phyloP scores from a whole-genome alignment of 2,888 invertebrate species.

The Heliconius ethilla region DNA sequence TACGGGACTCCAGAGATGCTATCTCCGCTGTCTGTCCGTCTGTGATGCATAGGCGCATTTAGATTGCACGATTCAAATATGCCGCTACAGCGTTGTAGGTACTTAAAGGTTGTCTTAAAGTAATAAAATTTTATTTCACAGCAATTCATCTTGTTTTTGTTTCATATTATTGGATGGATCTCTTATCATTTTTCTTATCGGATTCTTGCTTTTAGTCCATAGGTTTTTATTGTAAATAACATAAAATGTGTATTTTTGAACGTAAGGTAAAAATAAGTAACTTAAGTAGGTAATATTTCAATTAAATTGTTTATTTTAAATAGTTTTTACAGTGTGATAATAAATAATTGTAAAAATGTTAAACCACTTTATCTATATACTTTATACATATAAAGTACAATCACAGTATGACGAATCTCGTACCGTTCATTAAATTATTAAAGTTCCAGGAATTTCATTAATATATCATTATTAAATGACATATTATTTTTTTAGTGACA shows the following conservation, averaged over 20 bases:
- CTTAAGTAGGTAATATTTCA: not conserved
- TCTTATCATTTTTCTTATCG: not conserved
- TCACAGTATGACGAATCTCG: too few relatives aligned
- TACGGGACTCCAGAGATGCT: slow-evolving; percentile 44
- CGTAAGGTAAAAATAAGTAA: not conserved
- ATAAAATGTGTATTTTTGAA: too few relatives aligned
- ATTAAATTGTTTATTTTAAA: not conserved
- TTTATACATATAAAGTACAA: too few relatives aligned
- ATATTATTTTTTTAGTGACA: too few relatives aligned
- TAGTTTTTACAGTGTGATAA: too few relatives aligned
- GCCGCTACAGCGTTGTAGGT: slow-evolving; percentile 32
- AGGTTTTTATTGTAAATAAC: not conserved
- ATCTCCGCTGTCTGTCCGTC: slow-evolving; percentile 41
- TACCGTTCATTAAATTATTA: too few relatives aligned
- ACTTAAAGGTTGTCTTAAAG: slow-evolving; percentile 24
- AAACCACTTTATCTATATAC: too few relatives aligned
- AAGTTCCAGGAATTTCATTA: too few relatives aligned
- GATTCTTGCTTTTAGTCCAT: not conserved
- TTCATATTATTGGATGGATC: not conserved
- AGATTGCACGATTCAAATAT: slow-evolving; percentile 49
- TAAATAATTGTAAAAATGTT: too few relatives aligned
- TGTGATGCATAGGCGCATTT: slow-evolving; percentile 51
- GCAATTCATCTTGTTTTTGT: slow-evolving; percentile 7
- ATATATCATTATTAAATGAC: too few relatives aligned
- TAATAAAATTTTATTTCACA: slow-evolving; percentile 31